A percentile compares a stretch with the other conserved stretches of the same genome.
Evolutionary conservation across 2,797 vertebrate species (phyloP).

Genomic region (Epinephelus malabaricus): DNA sequence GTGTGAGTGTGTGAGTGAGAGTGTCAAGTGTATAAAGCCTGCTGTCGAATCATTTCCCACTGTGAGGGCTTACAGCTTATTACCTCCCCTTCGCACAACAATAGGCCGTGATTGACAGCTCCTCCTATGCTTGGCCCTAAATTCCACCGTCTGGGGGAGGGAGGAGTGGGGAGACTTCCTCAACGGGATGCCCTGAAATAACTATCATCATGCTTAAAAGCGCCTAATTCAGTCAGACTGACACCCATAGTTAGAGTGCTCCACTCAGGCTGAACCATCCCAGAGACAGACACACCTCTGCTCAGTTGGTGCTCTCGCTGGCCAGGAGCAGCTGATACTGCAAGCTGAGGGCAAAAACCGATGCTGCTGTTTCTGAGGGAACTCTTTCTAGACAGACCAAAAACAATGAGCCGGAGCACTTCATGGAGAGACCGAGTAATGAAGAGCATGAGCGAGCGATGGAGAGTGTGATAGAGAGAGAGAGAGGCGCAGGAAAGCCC

Average conservation of each 20-base stretch:
- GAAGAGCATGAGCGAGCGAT: slow-evolving; percentile 52
- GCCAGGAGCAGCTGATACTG: neutral
- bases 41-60: slow-evolving; percentile 66
- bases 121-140: slow-evolving; percentile 57
- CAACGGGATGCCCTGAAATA: slow-evolving; percentile 69
- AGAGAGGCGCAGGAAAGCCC: slow-evolving; percentile 78
- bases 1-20: slow-evolving; percentile 17
- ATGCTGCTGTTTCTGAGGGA: slow-evolving; percentile 30
- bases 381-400: slow-evolving; percentile 35
- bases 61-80: slow-evolving; percentile 73
- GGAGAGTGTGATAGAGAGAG: slow-evolving; percentile 1
- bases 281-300: slow-evolving; percentile 39
- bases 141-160: slow-evolving; percentile 44
- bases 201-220: slow-evolving; percentile 76
- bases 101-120: slow-evolving; percentile 76
- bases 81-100: slow-evolving; percentile 73
- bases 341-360: slow-evolving; percentile 14
- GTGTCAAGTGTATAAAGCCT: slow-evolving; percentile 58
- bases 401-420: slow-evolving; percentile 57
- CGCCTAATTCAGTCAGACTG: slow-evolving; percentile 70
- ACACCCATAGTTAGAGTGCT: slow-evolving; percentile 68
- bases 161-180: slow-evolving; percentile 52
- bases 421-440: slow-evolving; percentile 58
- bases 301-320: slow-evolving; percentile 37
- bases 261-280: slow-evolving; percentile 39